Evolutionary conservation across 2,888 invertebrate genomes (phyloP), one percentile per base, ranked within the genome.

Genomic region (Matsumyia berberina): DNA sequence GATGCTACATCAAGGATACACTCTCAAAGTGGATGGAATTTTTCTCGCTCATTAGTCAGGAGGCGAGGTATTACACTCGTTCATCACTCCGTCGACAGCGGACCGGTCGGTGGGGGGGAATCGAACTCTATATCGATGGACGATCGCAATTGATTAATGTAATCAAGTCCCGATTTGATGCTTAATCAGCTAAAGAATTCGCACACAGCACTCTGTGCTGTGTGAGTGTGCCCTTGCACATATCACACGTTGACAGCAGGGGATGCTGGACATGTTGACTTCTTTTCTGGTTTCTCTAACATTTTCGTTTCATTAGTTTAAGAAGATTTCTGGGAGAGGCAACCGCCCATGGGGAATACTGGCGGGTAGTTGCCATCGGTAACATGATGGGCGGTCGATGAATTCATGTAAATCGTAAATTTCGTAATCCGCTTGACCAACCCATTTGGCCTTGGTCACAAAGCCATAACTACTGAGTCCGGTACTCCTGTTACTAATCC

Each of bases 121-220:
- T 77, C 17, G 51, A 77, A 77, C 67, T 55, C 33, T 19, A 72
- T 78, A 76, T 83, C 74, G 70, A 74, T 46, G 55, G 57, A 80
- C 70, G 77, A 62, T 69, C 62, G 73, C 78, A 86, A 87, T 87
- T 87, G 87, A 87, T 87, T 87, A 87, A 87, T 86, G 82, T 86
- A 87, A 87, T 87, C 86, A 87, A 83, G 86, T 64, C 76, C 79
- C 87, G 87, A 87, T 87, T 87, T 85, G 87, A 86, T 87, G 86
- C 78, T 87, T 86, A 87, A 87, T 87, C 87, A 87, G 86, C 86
- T 87, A 86, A 86, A 86, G 87, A 87, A 87, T 77, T 72, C 70
- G 11, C 74, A 83, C 66, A 35, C n/a, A 66, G 17, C 11, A 24
- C 8, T 39, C 29, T 19, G 37, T 12, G 37, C 19, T 33, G 11